Conservation (phyloP, 2,888 invertebrate genomes). For the Philopedon plagiatum region DNA sequence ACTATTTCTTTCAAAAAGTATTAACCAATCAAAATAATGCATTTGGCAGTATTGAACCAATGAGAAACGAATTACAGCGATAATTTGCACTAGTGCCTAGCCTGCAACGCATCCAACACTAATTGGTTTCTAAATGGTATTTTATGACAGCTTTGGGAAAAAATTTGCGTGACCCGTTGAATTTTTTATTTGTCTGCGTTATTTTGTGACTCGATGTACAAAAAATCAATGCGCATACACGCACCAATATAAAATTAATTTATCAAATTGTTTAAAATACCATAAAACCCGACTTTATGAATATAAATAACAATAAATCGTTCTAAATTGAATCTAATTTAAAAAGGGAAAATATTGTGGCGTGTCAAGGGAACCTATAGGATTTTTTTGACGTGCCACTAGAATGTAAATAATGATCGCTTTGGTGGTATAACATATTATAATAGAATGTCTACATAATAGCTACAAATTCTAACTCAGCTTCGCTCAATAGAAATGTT, state of each 20-base stretch:
- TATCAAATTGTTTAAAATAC: slow-evolving; percentile 43
- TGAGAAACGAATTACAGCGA: no score
- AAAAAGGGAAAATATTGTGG: slow-evolving; percentile 48
- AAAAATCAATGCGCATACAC: slow-evolving; percentile 2
- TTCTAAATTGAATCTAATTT: slow-evolving; percentile 44
- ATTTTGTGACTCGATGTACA: background rate
- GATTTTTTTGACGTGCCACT: slow-evolving; percentile 33
- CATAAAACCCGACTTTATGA: slow-evolving; percentile 40
- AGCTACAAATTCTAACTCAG: background rate
- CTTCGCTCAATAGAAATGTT: no score
- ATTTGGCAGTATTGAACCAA: no score
- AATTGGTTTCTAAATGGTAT: no score
- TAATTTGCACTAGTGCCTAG: no score
- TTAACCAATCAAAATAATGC: no score
- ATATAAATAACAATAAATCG: slow-evolving; percentile 45
- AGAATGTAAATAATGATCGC: slow-evolving; percentile 29
- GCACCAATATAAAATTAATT: slow-evolving; percentile 24
- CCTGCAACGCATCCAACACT: no score
- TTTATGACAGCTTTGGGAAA: no score
- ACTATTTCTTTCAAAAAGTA: no score
- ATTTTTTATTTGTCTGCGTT: background rate
- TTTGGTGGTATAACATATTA: background rate
- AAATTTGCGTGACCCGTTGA: no score
- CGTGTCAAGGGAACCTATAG: slow-evolving; percentile 42
- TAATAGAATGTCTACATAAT: background rate